phyloP scores from a whole-genome alignment of 2,113 vertebrate genomes.

The Ptilonorhynchus violaceus region DNA sequence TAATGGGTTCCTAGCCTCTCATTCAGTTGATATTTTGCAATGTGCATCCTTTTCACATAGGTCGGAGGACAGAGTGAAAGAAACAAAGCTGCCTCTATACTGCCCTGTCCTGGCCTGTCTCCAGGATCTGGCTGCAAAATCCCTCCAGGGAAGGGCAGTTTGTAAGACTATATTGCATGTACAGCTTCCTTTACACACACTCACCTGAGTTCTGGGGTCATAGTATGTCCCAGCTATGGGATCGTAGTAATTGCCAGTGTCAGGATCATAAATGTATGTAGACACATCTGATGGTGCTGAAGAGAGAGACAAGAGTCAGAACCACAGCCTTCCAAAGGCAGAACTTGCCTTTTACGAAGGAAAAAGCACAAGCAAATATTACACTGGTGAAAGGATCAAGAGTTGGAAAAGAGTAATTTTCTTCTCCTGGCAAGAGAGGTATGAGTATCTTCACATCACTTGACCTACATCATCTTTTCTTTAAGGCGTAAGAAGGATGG shows the following conservation, averaged over 20 bases:
- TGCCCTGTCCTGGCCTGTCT: not conserved
- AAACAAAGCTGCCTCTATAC: not conserved
- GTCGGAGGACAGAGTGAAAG: not conserved
- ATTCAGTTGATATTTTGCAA: not conserved
- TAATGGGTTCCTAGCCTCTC: not conserved
- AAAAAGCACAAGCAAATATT: not conserved
- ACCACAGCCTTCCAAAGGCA: not conserved
- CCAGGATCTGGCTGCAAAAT: not conserved
- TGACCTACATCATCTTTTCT: not conserved
- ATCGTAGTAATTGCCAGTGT: constrained; percentile 94
- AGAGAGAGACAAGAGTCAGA: constrained; percentile 22
- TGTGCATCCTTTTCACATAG: not conserved
- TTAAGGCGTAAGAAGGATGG: not conserved
- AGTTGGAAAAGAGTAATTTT: not conserved
- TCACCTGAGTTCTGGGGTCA: constrained; percentile 90
- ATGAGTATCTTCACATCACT: not conserved
- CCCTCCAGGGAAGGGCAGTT: not conserved
- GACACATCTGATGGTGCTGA: constrained; percentile 85
- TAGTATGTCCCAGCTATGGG: constrained; percentile 93
- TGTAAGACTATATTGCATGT: not conserved
- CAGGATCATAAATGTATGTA: constrained; percentile 91
- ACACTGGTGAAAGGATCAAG: not conserved
- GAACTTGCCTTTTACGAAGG: not conserved
- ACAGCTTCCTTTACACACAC: not conserved
- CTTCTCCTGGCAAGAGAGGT: not conserved